A percentile compares a stretch with the other conserved stretches of the same genome.
Evolutionary conservation across 2,113 vertebrate species (phyloP).

Genomic region (Strigops habroptila): DNA sequence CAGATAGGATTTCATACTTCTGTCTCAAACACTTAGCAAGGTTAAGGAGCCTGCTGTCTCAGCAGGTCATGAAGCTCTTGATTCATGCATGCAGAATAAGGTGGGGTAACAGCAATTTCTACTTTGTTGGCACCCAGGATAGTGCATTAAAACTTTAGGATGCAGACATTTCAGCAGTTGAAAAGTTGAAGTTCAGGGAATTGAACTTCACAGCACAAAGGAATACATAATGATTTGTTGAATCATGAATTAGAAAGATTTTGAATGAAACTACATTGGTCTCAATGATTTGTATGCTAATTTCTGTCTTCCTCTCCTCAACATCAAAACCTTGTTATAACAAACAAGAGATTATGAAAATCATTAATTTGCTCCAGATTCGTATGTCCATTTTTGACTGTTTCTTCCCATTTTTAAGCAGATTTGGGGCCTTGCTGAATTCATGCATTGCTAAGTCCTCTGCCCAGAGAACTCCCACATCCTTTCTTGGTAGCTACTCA

Average conservation of each 20-base stretch:
- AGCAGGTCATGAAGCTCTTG: background rate
- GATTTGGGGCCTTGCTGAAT: background rate
- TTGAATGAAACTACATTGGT: background rate
- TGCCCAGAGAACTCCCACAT: background rate
- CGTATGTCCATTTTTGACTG: background rate
- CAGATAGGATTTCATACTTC: background rate
- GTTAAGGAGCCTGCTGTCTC: conserved; percentile 30
- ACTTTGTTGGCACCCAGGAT: background rate
- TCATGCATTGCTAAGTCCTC: background rate
- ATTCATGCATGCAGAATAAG: background rate
- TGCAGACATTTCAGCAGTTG: background rate
- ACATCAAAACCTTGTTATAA: background rate
- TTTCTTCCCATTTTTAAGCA: background rate
- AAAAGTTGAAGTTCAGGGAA: background rate
- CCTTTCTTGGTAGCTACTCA: background rate
- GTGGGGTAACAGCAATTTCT: background rate
- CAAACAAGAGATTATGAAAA: background rate
- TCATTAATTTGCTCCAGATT: background rate
- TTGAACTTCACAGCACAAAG: background rate
- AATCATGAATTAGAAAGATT: background rate
- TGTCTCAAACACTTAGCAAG: background rate
- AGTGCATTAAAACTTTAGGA: background rate
- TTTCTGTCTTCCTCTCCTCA: background rate
- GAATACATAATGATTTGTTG: background rate
- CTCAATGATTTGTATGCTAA: background rate